Percentiles rank a stretch among this genome's conserved stretches.
phyloP scores from a whole-genome alignment of 2,888 invertebrate species.

The Rhagophthalmus giganteus region DNA sequence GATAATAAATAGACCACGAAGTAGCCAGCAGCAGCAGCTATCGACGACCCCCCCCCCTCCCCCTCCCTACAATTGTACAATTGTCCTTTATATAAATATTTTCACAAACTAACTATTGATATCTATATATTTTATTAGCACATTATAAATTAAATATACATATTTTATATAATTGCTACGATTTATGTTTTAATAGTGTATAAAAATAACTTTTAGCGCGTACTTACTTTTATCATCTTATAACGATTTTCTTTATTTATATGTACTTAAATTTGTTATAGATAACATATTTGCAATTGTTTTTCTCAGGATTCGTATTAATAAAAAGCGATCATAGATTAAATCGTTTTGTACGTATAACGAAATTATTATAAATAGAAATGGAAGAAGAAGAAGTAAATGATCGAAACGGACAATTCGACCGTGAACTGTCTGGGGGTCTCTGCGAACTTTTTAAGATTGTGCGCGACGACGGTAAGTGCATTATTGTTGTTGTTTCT shows the following conservation, averaged over 20 bases:
- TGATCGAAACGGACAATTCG: too few species aligned
- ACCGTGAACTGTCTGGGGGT: too few species aligned
- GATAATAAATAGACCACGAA: too few species aligned
- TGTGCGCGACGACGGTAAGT: too few species aligned
- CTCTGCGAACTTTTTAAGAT: too few species aligned
- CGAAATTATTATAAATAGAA: too few species aligned
- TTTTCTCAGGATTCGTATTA: slow-evolving; percentile 22
- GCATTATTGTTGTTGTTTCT: too few species aligned
- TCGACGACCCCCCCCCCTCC: slow-evolving; percentile 7
- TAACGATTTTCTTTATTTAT: slow-evolving; percentile 19
- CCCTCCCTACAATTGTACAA: too few species aligned
- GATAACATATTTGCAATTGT: slow-evolving; percentile 24
- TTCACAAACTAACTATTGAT: slow-evolving; percentile 20
- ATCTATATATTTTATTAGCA: slow-evolving; percentile 20
- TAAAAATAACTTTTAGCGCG: slow-evolving; percentile 22
- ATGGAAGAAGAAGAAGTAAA: too few species aligned
- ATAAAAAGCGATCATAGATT: too few species aligned
- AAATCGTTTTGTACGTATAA: too few species aligned
- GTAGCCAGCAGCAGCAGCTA: slow-evolving; percentile 10
- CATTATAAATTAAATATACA: slow-evolving; percentile 24
- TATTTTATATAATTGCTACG: slow-evolving; percentile 26
- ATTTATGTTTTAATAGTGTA: slow-evolving; percentile 23
- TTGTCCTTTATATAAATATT: slow-evolving; percentile 14
- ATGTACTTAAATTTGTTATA: slow-evolving; percentile 27
- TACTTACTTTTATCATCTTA: slow-evolving; percentile 26